phyloP scores from a whole-genome alignment of 1,140 invertebrate genomes.

The Phenacoccus solenopsis region DNA sequence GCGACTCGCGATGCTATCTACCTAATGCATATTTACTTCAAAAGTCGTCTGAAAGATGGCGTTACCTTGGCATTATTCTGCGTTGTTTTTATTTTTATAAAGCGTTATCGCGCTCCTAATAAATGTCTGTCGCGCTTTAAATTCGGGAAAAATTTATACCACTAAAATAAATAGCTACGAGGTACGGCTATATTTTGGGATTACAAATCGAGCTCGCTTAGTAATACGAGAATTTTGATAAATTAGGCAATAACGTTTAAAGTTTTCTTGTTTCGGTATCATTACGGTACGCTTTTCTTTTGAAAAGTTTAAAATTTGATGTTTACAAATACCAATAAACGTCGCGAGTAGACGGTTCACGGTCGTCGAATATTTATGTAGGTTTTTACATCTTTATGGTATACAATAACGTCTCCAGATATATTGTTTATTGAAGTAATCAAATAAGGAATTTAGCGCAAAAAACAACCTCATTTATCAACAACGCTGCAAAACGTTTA shows the following conservation, averaged over 20 bases:
- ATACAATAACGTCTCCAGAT: neutral
- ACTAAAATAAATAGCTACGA: neutral
- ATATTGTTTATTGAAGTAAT: neutral
- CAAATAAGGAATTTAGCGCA: neutral
- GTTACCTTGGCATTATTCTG: too few species aligned
- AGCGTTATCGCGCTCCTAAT: neutral
- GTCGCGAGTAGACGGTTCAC: neutral
- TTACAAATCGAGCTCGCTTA: neutral
- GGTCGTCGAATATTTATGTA: neutral
- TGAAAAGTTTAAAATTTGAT: neutral
- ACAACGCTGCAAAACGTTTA: neutral
- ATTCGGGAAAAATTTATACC: neutral
- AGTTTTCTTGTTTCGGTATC: conserved; percentile 1
- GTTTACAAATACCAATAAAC: neutral
- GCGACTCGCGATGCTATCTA: too few species aligned
- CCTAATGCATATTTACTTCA: too few species aligned
- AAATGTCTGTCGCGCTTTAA: neutral
- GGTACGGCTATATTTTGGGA: too few species aligned
- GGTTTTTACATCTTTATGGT: neutral
- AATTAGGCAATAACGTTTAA: neutral
- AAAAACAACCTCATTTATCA: neutral
- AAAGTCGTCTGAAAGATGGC: too few species aligned
- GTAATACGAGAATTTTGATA: neutral
- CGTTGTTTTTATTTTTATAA: too few species aligned
- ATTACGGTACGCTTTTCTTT: neutral